These are phyloP conservation scores for Belgica antarctica DNA, from an alignment of 2,888 invertebrate species.

Conservation along the genomic window DNA sequence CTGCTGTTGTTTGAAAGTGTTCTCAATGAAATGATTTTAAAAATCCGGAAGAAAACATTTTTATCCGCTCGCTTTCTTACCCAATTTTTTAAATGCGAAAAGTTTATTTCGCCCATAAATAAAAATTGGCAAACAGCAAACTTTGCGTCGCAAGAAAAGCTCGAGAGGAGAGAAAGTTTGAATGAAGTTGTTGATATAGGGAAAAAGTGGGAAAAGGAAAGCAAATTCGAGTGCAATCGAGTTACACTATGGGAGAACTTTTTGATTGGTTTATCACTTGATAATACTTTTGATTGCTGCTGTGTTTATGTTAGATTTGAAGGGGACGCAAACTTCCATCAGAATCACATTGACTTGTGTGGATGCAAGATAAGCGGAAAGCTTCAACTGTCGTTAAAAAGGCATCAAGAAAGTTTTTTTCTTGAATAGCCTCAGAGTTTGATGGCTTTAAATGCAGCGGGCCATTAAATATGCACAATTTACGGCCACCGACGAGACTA, in stretches of 20 bases:
- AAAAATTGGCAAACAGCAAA: slow-evolving; percentile 43
- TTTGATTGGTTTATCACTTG: slow-evolving; percentile 31
- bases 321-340: neutral
- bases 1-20: slow-evolving; percentile 21
- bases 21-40: slow-evolving; percentile 37
- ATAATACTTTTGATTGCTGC: slow-evolving; percentile 8
- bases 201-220: neutral
- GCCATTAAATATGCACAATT: neutral
- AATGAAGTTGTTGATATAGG: slow-evolving; percentile 6
- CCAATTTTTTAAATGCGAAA: slow-evolving; percentile 42
- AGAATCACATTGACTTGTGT: slow-evolving; percentile 14
- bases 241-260: slow-evolving; percentile 6
- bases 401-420: slow-evolving; percentile 21
- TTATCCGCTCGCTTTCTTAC: slow-evolving; percentile 27
- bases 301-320: neutral
- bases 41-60: neutral
- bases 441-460: neutral
- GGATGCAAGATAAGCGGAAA: neutral
- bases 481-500: neutral
- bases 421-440: neutral
- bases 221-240: slow-evolving; percentile 11
- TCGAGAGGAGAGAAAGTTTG: slow-evolving; percentile 5
- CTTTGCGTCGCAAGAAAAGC: neutral
- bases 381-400: slow-evolving; percentile 9
- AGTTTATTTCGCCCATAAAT: slow-evolving; percentile 40